Conservation (phyloP, 2,797 vertebrate species). For the Cynopterus sphinx region DNA sequence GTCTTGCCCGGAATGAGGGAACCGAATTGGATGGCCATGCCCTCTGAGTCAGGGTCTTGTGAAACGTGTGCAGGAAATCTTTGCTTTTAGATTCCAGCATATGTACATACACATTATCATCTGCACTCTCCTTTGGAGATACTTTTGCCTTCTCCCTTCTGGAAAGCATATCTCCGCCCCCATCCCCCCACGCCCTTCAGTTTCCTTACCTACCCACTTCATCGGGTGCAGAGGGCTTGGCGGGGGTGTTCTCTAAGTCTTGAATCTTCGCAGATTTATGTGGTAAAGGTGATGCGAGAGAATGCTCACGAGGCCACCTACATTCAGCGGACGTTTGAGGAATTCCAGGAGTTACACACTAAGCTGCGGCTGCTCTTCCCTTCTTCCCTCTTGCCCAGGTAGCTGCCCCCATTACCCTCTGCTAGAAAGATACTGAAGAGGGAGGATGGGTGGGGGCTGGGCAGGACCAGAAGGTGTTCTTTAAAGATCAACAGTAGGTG, state of each 20-base stretch:
- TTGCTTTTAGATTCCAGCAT: background rate
- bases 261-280: constrained; percentile 87
- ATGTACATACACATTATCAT: background rate
- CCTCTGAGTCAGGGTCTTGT: background rate
- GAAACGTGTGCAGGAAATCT: background rate
- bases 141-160: background rate
- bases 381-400: constrained; percentile 95
- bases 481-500: background rate
- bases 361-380: constrained; percentile 95
- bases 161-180: background rate
- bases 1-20: background rate
- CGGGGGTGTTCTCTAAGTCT: background rate
- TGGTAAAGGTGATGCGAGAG: constrained; percentile 95
- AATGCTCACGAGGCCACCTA: constrained; percentile 86
- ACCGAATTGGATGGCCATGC: background rate
- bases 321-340: constrained; percentile 95
- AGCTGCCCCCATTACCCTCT: background rate
- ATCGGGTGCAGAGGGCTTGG: background rate
- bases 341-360: constrained; percentile 97
- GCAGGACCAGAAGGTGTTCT: background rate
- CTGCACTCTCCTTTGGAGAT: background rate
- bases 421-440: background rate
- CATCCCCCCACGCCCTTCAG: background rate
- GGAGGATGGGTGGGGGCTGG: fast-evolving
- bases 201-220: background rate